Evolutionary conservation across 1,140 invertebrate species (phyloP).

Genomic region (Dendrolimus punctatus): DNA sequence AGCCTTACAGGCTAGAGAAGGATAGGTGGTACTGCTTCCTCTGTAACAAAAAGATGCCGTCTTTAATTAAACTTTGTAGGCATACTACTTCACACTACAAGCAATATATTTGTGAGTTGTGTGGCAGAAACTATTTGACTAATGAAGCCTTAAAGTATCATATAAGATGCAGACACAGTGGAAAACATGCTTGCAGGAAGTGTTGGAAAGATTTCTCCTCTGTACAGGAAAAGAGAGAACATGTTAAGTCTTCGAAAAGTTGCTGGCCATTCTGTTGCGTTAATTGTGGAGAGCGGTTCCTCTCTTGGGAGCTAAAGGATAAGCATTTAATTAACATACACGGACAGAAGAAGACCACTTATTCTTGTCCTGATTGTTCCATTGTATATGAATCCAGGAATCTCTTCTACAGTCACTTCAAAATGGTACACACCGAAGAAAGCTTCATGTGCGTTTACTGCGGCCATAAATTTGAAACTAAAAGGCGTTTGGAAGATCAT

Average conservation of each 20-base stretch:
- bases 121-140: slow-evolving; percentile 42
- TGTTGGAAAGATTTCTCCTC: slow-evolving; percentile 47
- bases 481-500: slow-evolving; percentile 41
- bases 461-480: slow-evolving; percentile 38
- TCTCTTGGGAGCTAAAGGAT: slow-evolving; percentile 46
- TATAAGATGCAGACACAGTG: slow-evolving; percentile 40
- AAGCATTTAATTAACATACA: slow-evolving; percentile 39
- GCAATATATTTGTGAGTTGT: slow-evolving; percentile 54
- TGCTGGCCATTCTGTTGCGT: slow-evolving; percentile 49
- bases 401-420: slow-evolving; percentile 46
- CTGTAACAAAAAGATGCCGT: slow-evolving; percentile 39
- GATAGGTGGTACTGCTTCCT: slow-evolving; percentile 41
- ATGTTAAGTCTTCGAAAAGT: slow-evolving; percentile 29
- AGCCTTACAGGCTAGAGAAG: slow-evolving; percentile 41
- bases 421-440: slow-evolving; percentile 42
- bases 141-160: slow-evolving; percentile 49
- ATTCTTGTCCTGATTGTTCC: slow-evolving; percentile 44
- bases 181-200: slow-evolving; percentile 40
- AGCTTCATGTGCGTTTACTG: slow-evolving; percentile 41
- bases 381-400: slow-evolving; percentile 31
- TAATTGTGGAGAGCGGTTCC: slow-evolving; percentile 42
- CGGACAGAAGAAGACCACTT: slow-evolving; percentile 26
- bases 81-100: slow-evolving; percentile 48
- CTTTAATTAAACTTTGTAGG: slow-evolving; percentile 34
- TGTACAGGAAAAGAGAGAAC: slow-evolving; percentile 31